These are phyloP conservation scores for Corvus cornix DNA, from an alignment of 2,113 vertebrate species.

Conservation along the genomic window DNA sequence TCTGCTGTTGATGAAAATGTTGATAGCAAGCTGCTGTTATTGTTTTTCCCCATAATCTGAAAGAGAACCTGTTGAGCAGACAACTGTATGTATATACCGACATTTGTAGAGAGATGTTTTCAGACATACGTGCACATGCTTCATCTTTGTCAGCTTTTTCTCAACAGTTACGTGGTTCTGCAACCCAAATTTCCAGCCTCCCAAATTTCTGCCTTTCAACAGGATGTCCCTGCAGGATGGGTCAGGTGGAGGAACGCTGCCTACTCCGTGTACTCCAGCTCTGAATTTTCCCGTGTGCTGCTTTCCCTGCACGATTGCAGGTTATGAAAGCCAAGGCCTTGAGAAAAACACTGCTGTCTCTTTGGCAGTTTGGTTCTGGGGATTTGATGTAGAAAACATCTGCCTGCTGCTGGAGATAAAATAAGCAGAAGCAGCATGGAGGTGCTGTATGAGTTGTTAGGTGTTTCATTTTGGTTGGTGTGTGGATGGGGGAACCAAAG, in stretches of 20 bases:
- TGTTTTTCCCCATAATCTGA: background rate
- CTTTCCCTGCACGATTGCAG: background rate
- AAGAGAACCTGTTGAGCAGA: background rate
- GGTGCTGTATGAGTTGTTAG: background rate
- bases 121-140: accelerated
- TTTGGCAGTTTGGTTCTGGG: background rate
- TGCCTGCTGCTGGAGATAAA: background rate
- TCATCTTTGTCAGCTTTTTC: background rate
- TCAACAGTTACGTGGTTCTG: accelerated
- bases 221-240: background rate
- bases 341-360: background rate
- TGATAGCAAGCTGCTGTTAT: background rate
- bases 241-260: background rate
- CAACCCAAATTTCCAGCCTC: background rate
- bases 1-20: background rate
- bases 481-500: background rate
- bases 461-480: background rate
- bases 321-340: background rate
- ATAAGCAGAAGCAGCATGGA: background rate
- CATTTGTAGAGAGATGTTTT: background rate
- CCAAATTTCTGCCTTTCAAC: accelerated
- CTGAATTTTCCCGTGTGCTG: background rate
- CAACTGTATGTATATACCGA: background rate
- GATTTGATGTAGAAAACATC: background rate
- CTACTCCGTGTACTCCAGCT: accelerated